These are phyloP conservation scores for Petrocephalus zakoni DNA, from an alignment of 2,113 vertebrate species.

Conservation along the genomic window DNA sequence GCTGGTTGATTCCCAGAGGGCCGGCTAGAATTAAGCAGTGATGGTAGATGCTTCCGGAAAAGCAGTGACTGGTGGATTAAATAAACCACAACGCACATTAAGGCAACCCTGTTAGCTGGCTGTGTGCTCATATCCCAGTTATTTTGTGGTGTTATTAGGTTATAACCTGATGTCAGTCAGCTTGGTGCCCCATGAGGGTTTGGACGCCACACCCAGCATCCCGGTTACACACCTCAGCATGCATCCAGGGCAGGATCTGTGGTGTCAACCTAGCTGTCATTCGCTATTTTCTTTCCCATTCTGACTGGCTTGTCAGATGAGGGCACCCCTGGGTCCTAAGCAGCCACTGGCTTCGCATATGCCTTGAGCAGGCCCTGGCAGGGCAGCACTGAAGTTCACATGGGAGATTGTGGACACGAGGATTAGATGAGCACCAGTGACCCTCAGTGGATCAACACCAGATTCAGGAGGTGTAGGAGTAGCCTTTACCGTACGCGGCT, in stretches of 20 bases:
- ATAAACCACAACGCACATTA: not conserved
- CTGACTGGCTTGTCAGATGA: not conserved
- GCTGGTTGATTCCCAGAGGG: not conserved
- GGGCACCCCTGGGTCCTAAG: not conserved
- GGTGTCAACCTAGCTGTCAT: not conserved
- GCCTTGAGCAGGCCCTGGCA: conserved; percentile 27
- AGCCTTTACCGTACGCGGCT: conserved; percentile 22
- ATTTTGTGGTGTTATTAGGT: not conserved
- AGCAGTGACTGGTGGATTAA: not conserved
- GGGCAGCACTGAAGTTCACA: conserved; percentile 43
- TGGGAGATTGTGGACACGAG: conserved; percentile 36
- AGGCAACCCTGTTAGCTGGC: not conserved
- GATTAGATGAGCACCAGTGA: conserved; percentile 44
- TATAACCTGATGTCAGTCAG: not conserved
- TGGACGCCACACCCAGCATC: not conserved
- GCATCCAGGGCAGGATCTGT: not conserved
- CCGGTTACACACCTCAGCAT: not conserved
- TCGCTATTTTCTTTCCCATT: not conserved
- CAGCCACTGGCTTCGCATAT: not conserved
- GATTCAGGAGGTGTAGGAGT: conserved; percentile 30
- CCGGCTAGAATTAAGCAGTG: not conserved
- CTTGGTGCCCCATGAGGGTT: not conserved
- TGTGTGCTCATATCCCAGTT: not conserved
- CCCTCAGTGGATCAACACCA: conserved; percentile 25
- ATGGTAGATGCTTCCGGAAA: not conserved